Conservation (phyloP, 2,797 vertebrate species). For the Benthosema pterotum region DNA sequence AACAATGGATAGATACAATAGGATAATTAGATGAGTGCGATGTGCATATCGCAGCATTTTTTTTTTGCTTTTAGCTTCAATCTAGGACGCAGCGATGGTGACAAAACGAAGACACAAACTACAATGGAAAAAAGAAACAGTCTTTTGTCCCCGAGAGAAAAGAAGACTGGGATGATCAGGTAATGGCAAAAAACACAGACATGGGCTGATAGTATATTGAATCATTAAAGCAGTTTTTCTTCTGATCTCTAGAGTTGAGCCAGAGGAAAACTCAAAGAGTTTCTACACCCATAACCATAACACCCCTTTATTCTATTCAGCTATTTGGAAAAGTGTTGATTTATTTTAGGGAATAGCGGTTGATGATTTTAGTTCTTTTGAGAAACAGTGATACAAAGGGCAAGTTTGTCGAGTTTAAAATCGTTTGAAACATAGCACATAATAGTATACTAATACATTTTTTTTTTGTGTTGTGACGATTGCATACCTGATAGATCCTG, state of each 20-base stretch:
- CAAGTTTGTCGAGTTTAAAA: conserved; percentile 61
- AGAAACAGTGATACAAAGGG: conserved; percentile 53
- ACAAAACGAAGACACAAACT: conserved; percentile 61
- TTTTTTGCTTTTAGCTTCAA: conserved; percentile 43
- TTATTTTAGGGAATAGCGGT: no score
- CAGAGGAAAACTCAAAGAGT: conserved; percentile 16
- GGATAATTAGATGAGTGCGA: conserved; percentile 32
- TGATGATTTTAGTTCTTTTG: no score
- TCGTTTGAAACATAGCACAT: conserved; percentile 55
- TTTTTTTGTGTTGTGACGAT: conserved; percentile 76
- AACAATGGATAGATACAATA: conserved; percentile 49
- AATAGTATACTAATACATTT: no score
- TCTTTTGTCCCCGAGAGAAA: conserved; percentile 77
- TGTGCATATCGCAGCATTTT: conserved; percentile 35
- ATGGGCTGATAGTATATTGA: conserved; percentile 57
- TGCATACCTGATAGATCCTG: conserved; percentile 89
- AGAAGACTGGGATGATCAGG: conserved; percentile 75
- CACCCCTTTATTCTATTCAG: conserved; percentile 48
- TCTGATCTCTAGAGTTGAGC: conserved; percentile 58
- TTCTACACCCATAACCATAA: conserved; percentile 20
- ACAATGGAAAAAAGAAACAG: conserved; percentile 63
- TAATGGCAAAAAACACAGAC: conserved; percentile 74
- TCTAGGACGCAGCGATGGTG: conserved; percentile 46
- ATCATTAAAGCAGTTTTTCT: conserved; percentile 46
- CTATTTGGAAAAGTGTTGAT: conserved; percentile 57